phyloP scores from a whole-genome alignment of 2,888 invertebrate species.

The Agrotis puta region DNA sequence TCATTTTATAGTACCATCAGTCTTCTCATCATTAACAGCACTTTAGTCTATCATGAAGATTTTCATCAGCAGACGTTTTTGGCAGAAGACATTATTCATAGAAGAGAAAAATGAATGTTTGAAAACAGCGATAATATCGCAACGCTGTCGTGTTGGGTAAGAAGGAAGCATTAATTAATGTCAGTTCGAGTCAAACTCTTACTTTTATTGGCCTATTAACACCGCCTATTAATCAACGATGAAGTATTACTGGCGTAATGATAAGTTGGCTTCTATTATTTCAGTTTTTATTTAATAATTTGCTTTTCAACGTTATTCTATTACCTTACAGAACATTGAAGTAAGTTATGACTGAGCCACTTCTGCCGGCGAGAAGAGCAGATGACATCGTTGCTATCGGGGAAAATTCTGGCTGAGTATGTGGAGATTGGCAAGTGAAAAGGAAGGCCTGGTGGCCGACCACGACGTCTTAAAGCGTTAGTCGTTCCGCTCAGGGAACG shows the following conservation, averaged over 20 bases:
- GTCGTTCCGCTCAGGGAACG: no score
- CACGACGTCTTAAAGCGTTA: no score
- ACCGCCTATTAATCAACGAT: conserved; percentile 50
- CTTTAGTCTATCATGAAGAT: conserved; percentile 12
- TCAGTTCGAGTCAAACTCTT: conserved; percentile 51
- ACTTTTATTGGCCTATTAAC: conserved; percentile 59
- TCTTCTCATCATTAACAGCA: conserved; percentile 11
- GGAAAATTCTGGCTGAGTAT: no score
- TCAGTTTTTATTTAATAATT: conserved; percentile 23
- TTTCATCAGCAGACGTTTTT: conserved; percentile 11
- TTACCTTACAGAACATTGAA: background rate
- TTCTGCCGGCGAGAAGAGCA: background rate
- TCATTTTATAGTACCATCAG: background rate
- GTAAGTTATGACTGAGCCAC: background rate
- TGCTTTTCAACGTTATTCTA: background rate
- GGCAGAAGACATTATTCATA: conserved; percentile 28
- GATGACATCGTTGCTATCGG: no score
- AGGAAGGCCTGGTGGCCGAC: no score
- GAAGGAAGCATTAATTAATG: conserved; percentile 56
- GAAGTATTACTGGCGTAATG: conserved; percentile 44
- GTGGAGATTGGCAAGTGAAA: no score
- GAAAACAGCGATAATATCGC: conserved; percentile 50
- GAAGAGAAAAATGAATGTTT: conserved; percentile 40
- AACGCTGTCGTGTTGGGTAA: conserved; percentile 46
- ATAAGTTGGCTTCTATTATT: conserved; percentile 30